Evolutionary conservation across 2,113 vertebrate genomes (phyloP).

Genomic region (Murina feae): DNA sequence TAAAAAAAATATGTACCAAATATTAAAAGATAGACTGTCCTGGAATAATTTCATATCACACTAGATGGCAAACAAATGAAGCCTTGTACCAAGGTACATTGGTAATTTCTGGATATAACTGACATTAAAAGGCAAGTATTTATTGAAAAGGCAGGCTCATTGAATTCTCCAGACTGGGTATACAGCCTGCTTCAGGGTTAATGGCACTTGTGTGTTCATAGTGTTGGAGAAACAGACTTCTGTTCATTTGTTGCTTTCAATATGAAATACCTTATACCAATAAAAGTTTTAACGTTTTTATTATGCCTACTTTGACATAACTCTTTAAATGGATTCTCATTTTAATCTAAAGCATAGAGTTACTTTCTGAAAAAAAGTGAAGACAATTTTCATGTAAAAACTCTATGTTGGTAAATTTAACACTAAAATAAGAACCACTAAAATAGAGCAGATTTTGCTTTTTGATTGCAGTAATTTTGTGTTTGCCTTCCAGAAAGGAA

Average conservation of each 20-base stretch:
- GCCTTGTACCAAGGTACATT: constrained; percentile 46
- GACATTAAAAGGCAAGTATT: constrained; percentile 41
- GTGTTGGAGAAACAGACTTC: constrained; percentile 42
- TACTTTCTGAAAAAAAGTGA: constrained; percentile 34
- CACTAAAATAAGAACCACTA: neutral
- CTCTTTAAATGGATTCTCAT: constrained; percentile 19
- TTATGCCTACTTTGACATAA: constrained; percentile 24
- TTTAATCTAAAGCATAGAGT: constrained; percentile 35
- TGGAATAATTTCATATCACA: constrained; percentile 55
- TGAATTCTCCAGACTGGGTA: constrained; percentile 41
- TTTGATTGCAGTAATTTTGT: constrained; percentile 24
- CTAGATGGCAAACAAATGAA: constrained; percentile 49
- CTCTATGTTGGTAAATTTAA: constrained; percentile 28
- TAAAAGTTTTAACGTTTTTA: constrained; percentile 38
- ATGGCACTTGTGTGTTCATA: constrained; percentile 44
- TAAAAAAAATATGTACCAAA: constrained; percentile 66
- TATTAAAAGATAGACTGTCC: constrained; percentile 52
- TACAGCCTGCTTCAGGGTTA: constrained; percentile 17
- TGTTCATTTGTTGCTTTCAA: constrained; percentile 49
- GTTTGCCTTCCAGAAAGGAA: constrained; percentile 44
- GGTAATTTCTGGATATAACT: constrained; percentile 51
- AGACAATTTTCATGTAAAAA: constrained; percentile 33
- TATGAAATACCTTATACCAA: constrained; percentile 12
- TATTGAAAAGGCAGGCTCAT: constrained; percentile 39
- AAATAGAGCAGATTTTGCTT: constrained; percentile 17